Conservation (phyloP, 64 coral and sea anemone genomes). For the Montipora efflorescens region DNA sequence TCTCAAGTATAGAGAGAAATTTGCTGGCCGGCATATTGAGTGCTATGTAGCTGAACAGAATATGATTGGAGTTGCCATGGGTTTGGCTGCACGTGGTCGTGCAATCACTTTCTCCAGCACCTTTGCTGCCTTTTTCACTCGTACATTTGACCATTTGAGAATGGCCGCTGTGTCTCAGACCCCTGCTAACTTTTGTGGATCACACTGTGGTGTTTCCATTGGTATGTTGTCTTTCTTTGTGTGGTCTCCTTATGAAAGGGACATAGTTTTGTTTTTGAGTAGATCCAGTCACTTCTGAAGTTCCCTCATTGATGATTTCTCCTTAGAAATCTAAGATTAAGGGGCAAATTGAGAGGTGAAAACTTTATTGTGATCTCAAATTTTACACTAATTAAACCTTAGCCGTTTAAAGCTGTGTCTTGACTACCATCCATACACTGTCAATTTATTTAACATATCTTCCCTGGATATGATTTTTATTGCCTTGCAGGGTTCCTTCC, state of each 20-base stretch:
- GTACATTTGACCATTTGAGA: constrained; percentile 93
- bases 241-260: not conserved
- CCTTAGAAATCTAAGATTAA: too few relatives aligned
- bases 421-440: too few relatives aligned
- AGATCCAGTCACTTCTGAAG: too few relatives aligned
- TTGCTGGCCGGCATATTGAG: constrained; percentile 82
- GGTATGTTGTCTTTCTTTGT: constrained; percentile 42
- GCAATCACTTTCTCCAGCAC: constrained; percentile 95
- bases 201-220: constrained; percentile 95
- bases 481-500: too few relatives aligned
- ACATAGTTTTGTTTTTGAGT: too few relatives aligned
- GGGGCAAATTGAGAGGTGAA: too few relatives aligned
- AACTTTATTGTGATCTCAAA: too few relatives aligned
- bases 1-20: constrained; percentile 74
- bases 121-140: constrained; percentile 91
- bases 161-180: constrained; percentile 93
- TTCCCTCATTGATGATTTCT: too few relatives aligned
- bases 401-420: too few relatives aligned
- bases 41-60: constrained; percentile 99
- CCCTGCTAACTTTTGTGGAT: constrained; percentile 93
- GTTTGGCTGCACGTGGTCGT: constrained; percentile 82
- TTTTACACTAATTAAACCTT: too few relatives aligned
- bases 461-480: too few relatives aligned
- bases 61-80: constrained; percentile 93
- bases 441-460: too few relatives aligned